Conservation (phyloP, 1,140 invertebrate species). For the Zophobas atratus region DNA sequence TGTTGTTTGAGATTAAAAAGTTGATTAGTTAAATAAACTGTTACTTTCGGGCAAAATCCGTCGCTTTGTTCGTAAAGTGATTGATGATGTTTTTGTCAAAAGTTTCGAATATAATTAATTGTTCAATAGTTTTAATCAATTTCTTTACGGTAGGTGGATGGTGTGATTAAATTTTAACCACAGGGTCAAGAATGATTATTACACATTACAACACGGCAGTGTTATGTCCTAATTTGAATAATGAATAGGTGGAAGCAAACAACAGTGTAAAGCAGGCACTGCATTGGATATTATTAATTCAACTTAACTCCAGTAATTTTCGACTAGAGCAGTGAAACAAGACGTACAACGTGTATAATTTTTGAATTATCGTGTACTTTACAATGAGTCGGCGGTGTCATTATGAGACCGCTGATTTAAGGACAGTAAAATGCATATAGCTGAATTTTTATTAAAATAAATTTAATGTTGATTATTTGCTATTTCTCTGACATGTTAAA, state of each 20-base stretch:
- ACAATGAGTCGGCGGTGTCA: too few relatives aligned
- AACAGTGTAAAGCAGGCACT: background rate
- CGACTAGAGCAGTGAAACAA: background rate
- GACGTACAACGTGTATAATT: background rate
- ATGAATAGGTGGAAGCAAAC: conserved; percentile 2
- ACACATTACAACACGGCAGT: conserved; percentile 12
- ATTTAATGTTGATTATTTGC: too few relatives aligned
- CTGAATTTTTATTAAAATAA: background rate
- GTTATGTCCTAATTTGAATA: conserved; percentile 30
- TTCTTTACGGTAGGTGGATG: conserved; percentile 24
- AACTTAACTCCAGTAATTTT: conserved; percentile 2
- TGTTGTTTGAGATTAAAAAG: background rate
- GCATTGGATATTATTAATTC: conserved; percentile 15
- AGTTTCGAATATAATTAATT: conserved; percentile 25
- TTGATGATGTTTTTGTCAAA: conserved; percentile 18
- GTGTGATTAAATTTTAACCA: conserved; percentile 21
- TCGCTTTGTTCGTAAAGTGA: background rate
- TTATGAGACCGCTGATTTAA: too few relatives aligned
- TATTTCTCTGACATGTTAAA: too few relatives aligned
- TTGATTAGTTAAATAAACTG: conserved; percentile 26
- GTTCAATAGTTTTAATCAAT: conserved; percentile 34
- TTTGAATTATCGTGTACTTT: background rate
- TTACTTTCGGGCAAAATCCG: conserved; percentile 1
- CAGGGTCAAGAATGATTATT: conserved; percentile 30
- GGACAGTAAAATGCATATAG: too few relatives aligned